Conservation (phyloP, 2,888 invertebrate species). For the Phaonia tiefii region DNA sequence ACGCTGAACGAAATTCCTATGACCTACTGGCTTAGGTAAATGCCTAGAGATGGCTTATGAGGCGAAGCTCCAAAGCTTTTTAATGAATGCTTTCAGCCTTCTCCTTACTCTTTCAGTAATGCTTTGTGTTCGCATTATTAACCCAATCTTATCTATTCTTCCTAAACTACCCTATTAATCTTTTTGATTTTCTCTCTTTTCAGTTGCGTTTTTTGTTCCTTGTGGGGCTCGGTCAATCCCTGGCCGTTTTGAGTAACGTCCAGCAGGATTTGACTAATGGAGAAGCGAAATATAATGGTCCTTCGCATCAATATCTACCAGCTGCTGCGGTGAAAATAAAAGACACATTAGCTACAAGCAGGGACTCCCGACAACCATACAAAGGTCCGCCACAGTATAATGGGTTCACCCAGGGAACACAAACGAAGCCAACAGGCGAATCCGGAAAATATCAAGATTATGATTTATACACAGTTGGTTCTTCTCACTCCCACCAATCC, state of each 20-base stretch:
- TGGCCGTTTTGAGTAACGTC: constrained; percentile 30
- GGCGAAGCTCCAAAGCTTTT: too few relatives aligned
- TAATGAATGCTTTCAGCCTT: too few relatives aligned
- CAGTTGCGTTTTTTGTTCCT: constrained; percentile 12
- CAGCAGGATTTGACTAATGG: constrained; percentile 10
- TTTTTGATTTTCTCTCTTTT: constrained; percentile 7
- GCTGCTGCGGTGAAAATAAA: not conserved
- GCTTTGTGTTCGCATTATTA: too few relatives aligned
- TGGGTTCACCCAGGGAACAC: not conserved
- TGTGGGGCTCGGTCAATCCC: constrained; percentile 7
- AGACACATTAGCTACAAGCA: too few relatives aligned
- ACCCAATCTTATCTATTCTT: too few relatives aligned
- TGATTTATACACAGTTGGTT: not conserved
- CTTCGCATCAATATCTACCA: constrained; percentile 8
- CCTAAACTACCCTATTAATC: not conserved
- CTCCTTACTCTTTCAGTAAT: too few relatives aligned
- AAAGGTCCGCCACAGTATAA: not conserved
- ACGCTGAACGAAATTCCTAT: too few relatives aligned
- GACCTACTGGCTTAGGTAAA: too few relatives aligned
- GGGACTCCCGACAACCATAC: too few relatives aligned
- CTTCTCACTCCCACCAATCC: not conserved
- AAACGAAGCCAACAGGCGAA: too few relatives aligned
- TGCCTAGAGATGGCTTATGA: too few relatives aligned
- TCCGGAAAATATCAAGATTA: too few relatives aligned
- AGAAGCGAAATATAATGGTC: not conserved